These are phyloP conservation scores for Manis crassicaudata DNA, from an alignment of 2,797 vertebrate genomes.

Conservation along the genomic window DNA sequence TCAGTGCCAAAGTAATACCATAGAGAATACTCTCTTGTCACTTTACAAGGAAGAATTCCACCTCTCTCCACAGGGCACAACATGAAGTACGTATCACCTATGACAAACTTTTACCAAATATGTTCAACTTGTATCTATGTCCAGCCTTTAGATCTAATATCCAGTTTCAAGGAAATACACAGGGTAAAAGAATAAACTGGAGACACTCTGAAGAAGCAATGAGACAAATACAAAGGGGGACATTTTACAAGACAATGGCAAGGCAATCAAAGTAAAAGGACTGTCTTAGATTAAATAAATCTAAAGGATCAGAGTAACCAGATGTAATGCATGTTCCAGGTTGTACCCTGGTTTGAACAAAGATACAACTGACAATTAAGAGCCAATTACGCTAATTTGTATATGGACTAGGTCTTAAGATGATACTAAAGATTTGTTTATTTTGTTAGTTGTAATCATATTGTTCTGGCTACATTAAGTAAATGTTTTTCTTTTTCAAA, in stretches of 20 bases:
- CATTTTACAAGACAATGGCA: neutral
- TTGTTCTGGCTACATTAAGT: conserved; percentile 1
- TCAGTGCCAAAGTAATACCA: neutral
- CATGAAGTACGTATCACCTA: neutral
- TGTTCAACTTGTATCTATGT: neutral
- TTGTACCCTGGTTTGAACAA: conserved; percentile 3
- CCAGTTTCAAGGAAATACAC: neutral
- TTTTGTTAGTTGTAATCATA: neutral
- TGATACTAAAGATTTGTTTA: neutral
- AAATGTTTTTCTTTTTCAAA: conserved; percentile 23
- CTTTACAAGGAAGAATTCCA: neutral
- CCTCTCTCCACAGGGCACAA: neutral
- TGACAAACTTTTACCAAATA: neutral
- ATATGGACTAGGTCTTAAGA: neutral
- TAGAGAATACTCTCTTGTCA: neutral
- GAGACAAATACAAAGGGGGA: neutral
- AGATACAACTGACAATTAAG: neutral
- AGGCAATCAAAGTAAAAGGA: neutral
- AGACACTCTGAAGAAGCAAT: neutral
- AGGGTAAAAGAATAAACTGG: neutral
- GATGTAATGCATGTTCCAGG: neutral
- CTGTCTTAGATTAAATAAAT: neutral
- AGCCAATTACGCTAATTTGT: conserved; percentile 1
- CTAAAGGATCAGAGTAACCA: conserved; percentile 25
- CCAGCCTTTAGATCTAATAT: conserved; percentile 2